Percentiles rank a stretch among this genome's conserved stretches.
Conservation (phyloP, 2,888 invertebrate species). For the Diarsia rubi region DNA sequence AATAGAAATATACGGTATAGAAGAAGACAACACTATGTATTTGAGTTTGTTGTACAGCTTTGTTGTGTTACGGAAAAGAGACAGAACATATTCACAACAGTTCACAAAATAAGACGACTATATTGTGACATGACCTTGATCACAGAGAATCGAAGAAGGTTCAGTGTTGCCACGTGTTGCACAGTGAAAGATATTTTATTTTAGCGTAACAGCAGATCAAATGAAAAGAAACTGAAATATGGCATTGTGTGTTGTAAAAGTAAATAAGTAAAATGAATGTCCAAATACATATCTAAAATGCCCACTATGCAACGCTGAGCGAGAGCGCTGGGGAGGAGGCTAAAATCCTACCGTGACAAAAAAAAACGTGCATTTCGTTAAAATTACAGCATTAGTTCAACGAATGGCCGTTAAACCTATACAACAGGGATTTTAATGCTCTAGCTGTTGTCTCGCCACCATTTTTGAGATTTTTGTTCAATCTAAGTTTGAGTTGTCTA, state of each 20-base stretch:
- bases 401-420: background rate
- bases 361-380: background rate
- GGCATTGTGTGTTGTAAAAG: background rate
- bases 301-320: too few relatives aligned
- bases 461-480: background rate
- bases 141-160: constrained; percentile 65
- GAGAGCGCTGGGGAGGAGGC: too few relatives aligned
- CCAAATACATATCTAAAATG: background rate
- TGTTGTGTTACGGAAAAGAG: constrained; percentile 63
- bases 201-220: constrained; percentile 1
- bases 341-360: background rate
- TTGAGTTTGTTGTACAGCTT: constrained; percentile 51
- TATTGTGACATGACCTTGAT: constrained; percentile 82
- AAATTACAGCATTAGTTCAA: background rate
- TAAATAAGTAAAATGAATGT: background rate
- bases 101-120: constrained; percentile 66
- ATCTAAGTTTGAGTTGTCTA: too few relatives aligned
- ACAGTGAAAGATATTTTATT: background rate
- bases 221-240: background rate
- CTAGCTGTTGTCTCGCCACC: background rate
- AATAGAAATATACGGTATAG: constrained; percentile 58
- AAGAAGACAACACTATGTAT: constrained; percentile 21
- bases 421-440: background rate
- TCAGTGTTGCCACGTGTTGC: constrained; percentile 39
- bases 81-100: constrained; percentile 53